Evolutionary conservation across 2,797 vertebrate genomes (phyloP).

Genomic region (Oryzias dopingdopingensis): DNA sequence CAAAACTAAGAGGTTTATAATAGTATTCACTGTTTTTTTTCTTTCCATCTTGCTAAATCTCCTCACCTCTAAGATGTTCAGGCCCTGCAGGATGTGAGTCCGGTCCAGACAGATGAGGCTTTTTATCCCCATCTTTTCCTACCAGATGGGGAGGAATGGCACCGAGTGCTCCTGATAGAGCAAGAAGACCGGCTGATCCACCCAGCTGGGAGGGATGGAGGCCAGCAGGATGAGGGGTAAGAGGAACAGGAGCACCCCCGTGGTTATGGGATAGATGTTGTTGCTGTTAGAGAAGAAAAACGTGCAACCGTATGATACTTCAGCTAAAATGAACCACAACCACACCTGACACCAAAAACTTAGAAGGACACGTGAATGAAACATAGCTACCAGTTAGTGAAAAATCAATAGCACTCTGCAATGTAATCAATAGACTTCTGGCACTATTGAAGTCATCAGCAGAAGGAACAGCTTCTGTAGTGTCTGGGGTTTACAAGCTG

Average conservation of each 20-base stretch:
- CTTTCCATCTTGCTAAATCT: conserved; percentile 54
- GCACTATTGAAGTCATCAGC: conserved; percentile 43
- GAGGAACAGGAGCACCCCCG: conserved; percentile 87
- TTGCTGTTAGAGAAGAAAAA: conserved; percentile 68
- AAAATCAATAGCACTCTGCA: conserved; percentile 55
- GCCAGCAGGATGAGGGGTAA: conserved; percentile 91
- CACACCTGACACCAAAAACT: conserved; percentile 14
- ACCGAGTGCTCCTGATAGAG: conserved; percentile 89
- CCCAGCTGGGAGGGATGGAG: conserved; percentile 90
- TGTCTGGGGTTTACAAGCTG: conserved; percentile 70
- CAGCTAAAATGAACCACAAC: conserved; percentile 8
- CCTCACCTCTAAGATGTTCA: conserved; percentile 94
- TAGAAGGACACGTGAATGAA: conserved; percentile 15
- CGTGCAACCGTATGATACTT: not conserved
- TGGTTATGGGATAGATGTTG: conserved; percentile 96
- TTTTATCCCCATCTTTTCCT: conserved; percentile 91
- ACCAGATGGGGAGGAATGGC: conserved; percentile 87
- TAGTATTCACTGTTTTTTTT: not conserved
- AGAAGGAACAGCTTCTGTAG: conserved; percentile 72
- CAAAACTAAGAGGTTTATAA: no score
- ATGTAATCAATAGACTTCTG: conserved; percentile 66
- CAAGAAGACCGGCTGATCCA: conserved; percentile 89
- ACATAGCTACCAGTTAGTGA: conserved; percentile 18
- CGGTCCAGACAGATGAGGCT: conserved; percentile 72
- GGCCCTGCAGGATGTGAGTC: conserved; percentile 80